Evolutionary conservation across 2,113 vertebrate species (phyloP), one percentile per base, ranked within the genome.

Genomic region (Cacatua alba): DNA sequence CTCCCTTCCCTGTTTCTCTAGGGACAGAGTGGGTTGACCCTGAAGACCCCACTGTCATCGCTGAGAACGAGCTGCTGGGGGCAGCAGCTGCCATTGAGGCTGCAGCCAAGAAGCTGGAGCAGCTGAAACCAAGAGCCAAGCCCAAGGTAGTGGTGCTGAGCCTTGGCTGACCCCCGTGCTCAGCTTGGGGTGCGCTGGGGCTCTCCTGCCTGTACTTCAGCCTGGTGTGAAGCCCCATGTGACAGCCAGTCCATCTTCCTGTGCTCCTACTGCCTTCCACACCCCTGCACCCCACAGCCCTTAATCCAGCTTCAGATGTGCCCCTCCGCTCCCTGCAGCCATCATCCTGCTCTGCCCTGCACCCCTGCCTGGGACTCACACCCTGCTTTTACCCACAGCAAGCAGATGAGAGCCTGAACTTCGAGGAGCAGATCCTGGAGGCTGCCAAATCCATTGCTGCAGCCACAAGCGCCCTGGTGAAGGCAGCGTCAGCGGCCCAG

Each of bases 61-160:
- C 99, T 13, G 99, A 99, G 97, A 99, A 99, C 1, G 99, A 99
- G 95, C 98, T 99, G 53, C 92, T 99, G 89, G 99, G 99, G 49
- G 99, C 99, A 5, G 99, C 99, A 1, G 99, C 99, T 2, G 99
- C 99, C 31, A 99, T 99, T 68, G 99, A 99, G 95, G 99, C 99
- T n/a, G 99, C 99, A 48, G 99, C 99, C 97, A 99, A 99, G 98
- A 99, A 99, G 97, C 97, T 99, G 95, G 99, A 99, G 97, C 99
- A 99, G 97, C 98, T 99, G 95, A 99, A 99, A 90, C 99, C 99
- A 4, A 98, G 99, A 51, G 99, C 99, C 97, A 99, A 99, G 82
- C 99, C 99, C 94, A 99, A 99, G 99, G 99, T 99, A 97, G 76
- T 17, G 18, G 19, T 71, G 37, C 90, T 92, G 65, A 82, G 70